phyloP scores from a whole-genome alignment of 2,113 vertebrate species.

The Raja brachyura region DNA sequence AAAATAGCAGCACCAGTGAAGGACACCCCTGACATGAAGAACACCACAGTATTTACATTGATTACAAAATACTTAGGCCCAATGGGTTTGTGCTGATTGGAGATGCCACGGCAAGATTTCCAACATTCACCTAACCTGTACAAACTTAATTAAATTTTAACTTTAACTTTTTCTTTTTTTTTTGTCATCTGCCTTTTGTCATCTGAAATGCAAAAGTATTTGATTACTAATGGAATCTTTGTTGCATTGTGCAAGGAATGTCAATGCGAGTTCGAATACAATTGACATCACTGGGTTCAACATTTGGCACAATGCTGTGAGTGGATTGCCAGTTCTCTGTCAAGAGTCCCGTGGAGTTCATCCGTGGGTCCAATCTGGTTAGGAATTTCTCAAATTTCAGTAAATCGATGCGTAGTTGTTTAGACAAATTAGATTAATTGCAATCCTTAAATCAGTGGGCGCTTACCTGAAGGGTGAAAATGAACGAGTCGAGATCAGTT shows the following conservation, averaged over 20 bases:
- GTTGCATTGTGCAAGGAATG: neutral
- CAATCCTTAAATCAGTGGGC: neutral
- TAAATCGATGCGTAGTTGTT: neutral
- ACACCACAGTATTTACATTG: neutral
- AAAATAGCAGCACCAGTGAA: neutral
- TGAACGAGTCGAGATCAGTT: too few species aligned
- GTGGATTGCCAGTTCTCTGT: too few species aligned
- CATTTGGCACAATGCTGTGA: neutral
- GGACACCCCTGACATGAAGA: neutral
- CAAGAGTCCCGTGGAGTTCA: neutral
- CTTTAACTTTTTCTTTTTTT: neutral
- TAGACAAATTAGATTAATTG: neutral
- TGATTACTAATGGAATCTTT: neutral
- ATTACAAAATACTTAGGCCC: too few species aligned
- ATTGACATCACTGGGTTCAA: neutral
- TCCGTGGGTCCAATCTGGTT: neutral
- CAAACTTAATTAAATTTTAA: neutral
- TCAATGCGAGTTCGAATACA: neutral
- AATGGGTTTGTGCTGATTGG: too few species aligned
- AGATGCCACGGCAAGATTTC: too few species aligned
- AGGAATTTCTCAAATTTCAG: neutral
- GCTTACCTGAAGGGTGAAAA: neutral
- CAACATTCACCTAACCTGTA: too few species aligned
- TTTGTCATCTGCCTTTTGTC: neutral
- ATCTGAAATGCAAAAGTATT: neutral